Evolutionary conservation across 2,113 vertebrate species (phyloP), one percentile per base, ranked within the genome.

Genomic region (Cnemophilus loriae): DNA sequence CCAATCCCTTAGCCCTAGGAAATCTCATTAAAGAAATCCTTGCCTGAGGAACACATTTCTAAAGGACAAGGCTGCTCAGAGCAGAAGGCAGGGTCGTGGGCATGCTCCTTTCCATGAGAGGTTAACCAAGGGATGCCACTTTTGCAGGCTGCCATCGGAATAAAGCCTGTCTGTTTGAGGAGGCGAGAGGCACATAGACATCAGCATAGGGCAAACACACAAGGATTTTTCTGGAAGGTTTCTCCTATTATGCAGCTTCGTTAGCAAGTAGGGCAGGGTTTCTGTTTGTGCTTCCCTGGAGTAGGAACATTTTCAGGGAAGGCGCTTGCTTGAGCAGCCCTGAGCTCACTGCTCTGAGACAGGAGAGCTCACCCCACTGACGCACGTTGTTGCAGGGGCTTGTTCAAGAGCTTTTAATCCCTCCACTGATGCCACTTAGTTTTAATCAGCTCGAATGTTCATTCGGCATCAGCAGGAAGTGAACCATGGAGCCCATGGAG

Each of bases 381-480:
- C 82, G 67, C 93, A 94, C 5, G 0, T 15, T 61, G 69, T 39
- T 77, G 27, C 87, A 76, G 93, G 77, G 80, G 59, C 63, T 77
- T 27, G 78, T 35, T 91, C 37, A 11, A 86, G 87, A 86, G 94
- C 93, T 92, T 96, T 86, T 92, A 95, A 96, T 95, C 92, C 91
- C 71, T 90, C 92, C 71, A 16, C 75, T 88, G 95, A 86, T 85
- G 79, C 93, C 56, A 81, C 85, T 93, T 87, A 65, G 84, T 42
- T 89, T 96, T 96, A 96, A 95, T 88, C 93, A 96, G 93, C 87
- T 96, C 44, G 4, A 90, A 80, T 1, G 71, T 74, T 90, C 85
- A 27, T 32, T 80, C 4, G 2, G 92, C 90, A 94, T 85, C 57
- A 93, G 91, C 78, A 89, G 82, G 84, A 82, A 39, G 50, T 33